Evolutionary conservation across 2,797 vertebrate genomes (phyloP).

Genomic region (Urocyon cinereoargenteus): DNA sequence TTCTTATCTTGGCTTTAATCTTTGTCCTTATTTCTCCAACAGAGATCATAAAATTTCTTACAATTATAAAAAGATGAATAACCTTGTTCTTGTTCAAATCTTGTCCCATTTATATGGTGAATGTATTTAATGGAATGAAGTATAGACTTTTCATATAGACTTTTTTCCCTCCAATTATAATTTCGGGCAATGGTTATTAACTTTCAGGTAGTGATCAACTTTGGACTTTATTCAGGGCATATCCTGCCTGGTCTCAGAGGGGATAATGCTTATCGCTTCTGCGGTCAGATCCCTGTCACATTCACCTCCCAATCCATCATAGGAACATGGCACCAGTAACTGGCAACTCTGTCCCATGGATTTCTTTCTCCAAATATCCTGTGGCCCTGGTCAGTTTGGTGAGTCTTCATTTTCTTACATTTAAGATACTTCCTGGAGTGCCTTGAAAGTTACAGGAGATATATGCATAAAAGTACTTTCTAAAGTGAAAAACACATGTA

Average conservation of each 20-base stretch:
- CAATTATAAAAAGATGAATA: constrained; percentile 35
- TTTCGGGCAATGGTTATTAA: not conserved
- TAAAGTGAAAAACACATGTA: not conserved
- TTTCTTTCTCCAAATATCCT: not conserved
- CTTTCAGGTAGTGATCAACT: not conserved
- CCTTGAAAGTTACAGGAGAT: not conserved
- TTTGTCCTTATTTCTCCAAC: not conserved
- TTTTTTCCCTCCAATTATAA: not conserved
- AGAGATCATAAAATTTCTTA: constrained; percentile 42
- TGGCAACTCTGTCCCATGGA: not conserved
- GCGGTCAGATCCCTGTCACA: not conserved
- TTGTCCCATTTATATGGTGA: not conserved
- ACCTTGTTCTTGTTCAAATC: not conserved
- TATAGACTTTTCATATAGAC: too few species aligned
- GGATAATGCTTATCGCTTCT: not conserved
- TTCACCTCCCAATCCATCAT: not conserved
- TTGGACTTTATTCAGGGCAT: not conserved
- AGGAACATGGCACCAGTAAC: not conserved
- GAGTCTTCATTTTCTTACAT: not conserved
- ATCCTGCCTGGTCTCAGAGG: not conserved
- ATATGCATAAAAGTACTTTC: not conserved
- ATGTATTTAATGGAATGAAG: not conserved
- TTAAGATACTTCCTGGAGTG: not conserved
- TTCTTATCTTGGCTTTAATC: constrained; percentile 11
- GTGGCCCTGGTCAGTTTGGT: not conserved